Conservation (phyloP, 2,888 invertebrate genomes). For the Onchidella celtica region DNA sequence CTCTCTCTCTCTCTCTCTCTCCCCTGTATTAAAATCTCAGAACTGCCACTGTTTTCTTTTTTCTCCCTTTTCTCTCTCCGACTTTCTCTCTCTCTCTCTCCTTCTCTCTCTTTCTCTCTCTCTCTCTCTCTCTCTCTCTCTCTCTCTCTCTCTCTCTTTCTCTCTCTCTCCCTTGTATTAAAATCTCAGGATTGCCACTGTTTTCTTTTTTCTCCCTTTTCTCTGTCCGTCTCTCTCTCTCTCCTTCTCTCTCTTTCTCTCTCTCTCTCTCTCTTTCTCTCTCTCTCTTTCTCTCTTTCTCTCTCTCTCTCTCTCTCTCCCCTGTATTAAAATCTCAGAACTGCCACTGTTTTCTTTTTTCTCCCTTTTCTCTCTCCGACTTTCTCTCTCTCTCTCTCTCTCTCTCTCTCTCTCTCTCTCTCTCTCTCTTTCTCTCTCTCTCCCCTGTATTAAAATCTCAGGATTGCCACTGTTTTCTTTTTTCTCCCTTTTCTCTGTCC, state of each 20-base stretch:
- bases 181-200: no score
- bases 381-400: neutral
- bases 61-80: neutral
- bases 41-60: neutral
- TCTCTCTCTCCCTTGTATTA: no score
- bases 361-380: neutral
- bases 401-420: conserved; percentile 4
- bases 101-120: no score
- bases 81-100: no score
- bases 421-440: conserved; percentile 9
- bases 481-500: conserved; percentile 16
- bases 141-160: conserved; percentile 9
- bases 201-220: neutral
- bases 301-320: no score
- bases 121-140: neutral
- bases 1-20: no score
- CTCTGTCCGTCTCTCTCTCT: conserved; percentile 24
- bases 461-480: neutral
- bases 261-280: conserved; percentile 1
- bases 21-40: no score
- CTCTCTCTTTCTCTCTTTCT: neutral
- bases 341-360: neutral
- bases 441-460: no score
- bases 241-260: neutral
- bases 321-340: no score